phyloP scores from a whole-genome alignment of 2,797 vertebrate genomes.

The Paguma larvata region DNA sequence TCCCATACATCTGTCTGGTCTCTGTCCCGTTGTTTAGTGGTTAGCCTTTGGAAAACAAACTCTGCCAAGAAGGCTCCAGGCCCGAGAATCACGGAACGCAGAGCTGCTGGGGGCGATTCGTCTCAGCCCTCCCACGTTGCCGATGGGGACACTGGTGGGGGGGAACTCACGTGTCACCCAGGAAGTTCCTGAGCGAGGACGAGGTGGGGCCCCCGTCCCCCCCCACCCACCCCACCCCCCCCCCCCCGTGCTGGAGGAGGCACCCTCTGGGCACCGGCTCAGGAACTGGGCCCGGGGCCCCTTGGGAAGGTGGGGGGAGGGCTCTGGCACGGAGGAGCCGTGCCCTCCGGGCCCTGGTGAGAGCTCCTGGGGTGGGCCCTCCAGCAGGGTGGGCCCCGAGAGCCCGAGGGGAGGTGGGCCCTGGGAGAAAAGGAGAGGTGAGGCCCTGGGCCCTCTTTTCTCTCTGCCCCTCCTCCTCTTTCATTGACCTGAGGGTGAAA shows the following conservation, averaged over 20 bases:
- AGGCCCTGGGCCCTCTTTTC: fast-evolving
- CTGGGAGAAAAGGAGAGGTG: fast-evolving
- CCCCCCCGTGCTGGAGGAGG: fast-evolving
- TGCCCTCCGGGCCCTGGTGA: not conserved
- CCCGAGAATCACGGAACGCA: fast-evolving
- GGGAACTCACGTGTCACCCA: fast-evolving
- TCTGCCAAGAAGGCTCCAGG: not conserved
- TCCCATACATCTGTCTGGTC: fast-evolving
- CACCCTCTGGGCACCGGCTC: fast-evolving
- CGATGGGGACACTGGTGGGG: fast-evolving
- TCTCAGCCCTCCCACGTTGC: fast-evolving
- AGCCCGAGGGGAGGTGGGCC: fast-evolving
- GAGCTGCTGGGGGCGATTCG: fast-evolving
- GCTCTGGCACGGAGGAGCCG: not conserved
- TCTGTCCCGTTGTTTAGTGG: not conserved
- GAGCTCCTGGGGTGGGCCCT: not conserved
- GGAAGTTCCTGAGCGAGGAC: not conserved
- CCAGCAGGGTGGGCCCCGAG: not conserved
- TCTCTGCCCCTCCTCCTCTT: fast-evolving
- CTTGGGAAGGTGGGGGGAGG: not conserved
- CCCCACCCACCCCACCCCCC: fast-evolving
- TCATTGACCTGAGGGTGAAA: fast-evolving
- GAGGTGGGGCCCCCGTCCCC: not conserved
- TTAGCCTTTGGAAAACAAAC: not conserved
- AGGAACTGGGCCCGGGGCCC: fast-evolving